phyloP scores from a whole-genome alignment of 2,797 vertebrate genomes.

The Synaphobranchus kaupii region DNA sequence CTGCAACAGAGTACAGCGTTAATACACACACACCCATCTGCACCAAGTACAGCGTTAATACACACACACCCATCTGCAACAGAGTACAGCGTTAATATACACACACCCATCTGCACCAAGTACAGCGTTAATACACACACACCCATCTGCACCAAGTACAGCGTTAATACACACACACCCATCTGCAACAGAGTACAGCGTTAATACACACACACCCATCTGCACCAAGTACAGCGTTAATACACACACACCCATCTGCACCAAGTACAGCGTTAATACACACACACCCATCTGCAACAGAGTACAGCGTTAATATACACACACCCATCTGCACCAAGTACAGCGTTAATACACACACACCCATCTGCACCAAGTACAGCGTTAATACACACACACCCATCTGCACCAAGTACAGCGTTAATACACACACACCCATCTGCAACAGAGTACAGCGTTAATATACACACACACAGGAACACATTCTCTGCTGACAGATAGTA shows the following conservation, averaged over 20 bases:
- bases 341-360: background rate
- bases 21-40: background rate
- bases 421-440: background rate
- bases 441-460: background rate
- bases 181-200: background rate
- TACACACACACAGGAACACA: background rate
- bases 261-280: no score
- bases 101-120: background rate
- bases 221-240: background rate
- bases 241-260: background rate
- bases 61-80: background rate
- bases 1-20: background rate
- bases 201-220: background rate
- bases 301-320: background rate
- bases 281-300: background rate
- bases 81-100: background rate
- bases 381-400: background rate
- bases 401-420: no score
- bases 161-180: background rate
- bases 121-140: background rate
- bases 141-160: background rate
- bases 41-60: background rate
- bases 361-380: background rate
- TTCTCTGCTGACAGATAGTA: background rate
- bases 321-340: background rate